Conservation (phyloP, 2,113 vertebrate genomes). For the Cacatua alba region DNA sequence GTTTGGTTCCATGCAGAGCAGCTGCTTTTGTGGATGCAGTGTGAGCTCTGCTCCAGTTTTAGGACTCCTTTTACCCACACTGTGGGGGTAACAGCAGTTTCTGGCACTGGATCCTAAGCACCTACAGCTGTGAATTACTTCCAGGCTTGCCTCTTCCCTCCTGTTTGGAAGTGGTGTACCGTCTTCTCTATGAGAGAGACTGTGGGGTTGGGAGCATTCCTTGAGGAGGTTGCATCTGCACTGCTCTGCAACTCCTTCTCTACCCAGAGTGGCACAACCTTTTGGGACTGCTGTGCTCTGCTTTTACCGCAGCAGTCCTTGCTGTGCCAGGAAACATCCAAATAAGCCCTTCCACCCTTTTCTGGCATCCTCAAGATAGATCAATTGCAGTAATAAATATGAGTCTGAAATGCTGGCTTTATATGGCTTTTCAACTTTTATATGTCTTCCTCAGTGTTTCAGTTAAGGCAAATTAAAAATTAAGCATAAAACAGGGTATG, state of each 20-base stretch:
- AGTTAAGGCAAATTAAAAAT: not conserved
- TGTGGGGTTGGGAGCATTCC: not conserved
- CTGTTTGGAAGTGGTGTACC: not conserved
- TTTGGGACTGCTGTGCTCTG: not conserved
- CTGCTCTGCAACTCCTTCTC: not conserved
- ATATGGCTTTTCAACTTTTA: not conserved
- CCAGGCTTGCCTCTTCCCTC: not conserved
- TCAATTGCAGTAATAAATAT: not conserved
- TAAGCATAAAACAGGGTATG: not conserved
- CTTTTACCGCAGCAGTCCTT: not conserved
- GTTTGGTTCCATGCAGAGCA: not conserved
- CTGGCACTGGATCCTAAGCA: not conserved
- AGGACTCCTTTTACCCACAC: not conserved
- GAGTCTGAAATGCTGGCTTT: not conserved
- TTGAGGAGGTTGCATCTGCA: not conserved
- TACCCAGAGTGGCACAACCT: not conserved
- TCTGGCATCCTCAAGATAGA: not conserved
- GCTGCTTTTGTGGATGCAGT: not conserved
- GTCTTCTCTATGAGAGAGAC: fast-evolving
- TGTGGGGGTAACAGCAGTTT: fast-evolving
- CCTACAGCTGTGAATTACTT: not conserved
- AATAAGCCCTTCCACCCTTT: not conserved
- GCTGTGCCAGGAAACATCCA: not conserved
- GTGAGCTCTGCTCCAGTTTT: not conserved
- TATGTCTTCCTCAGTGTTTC: not conserved